These are phyloP conservation scores for Cynaeus angustus DNA, from an alignment of 2,888 invertebrate genomes.

Conservation along the genomic window DNA sequence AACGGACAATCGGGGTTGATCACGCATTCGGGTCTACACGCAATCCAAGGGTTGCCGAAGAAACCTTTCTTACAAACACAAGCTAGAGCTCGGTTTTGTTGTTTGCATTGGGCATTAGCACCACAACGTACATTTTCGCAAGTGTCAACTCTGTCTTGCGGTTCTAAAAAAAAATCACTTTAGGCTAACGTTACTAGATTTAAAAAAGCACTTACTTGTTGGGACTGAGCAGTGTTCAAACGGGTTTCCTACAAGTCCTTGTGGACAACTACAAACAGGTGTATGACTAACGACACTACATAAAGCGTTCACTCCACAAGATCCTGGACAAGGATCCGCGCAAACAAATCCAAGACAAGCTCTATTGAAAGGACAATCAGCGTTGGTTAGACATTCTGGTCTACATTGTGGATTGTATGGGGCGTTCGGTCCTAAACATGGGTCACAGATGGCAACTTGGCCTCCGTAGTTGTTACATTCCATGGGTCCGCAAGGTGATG, in stretches of 20 bases:
- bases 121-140: conserved; percentile 84
- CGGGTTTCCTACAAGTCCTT: conserved; percentile 83
- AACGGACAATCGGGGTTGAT: conserved; percentile 85
- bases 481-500: conserved; percentile 84
- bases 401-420: conserved; percentile 83
- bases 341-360: conserved; percentile 85
- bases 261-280: conserved; percentile 82
- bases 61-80: conserved; percentile 85
- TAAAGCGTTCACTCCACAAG: conserved; percentile 83
- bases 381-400: conserved; percentile 87
- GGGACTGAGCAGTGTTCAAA: conserved; percentile 83
- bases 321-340: conserved; percentile 85
- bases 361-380: conserved; percentile 85
- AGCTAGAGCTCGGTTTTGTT: conserved; percentile 77
- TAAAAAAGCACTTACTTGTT: conserved; percentile 71
- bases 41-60: conserved; percentile 86
- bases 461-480: conserved; percentile 82
- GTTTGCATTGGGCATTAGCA: conserved; percentile 81
- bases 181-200: conserved; percentile 25
- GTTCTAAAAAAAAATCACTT: conserved; percentile 54
- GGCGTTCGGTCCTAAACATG: conserved; percentile 81
- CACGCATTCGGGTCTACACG: conserved; percentile 87
- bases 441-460: conserved; percentile 86
- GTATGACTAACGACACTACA: conserved; percentile 83
- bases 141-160: conserved; percentile 72